phyloP scores from a whole-genome alignment of 2,113 vertebrate species.

The Tympanuchus pallidicinctus region DNA sequence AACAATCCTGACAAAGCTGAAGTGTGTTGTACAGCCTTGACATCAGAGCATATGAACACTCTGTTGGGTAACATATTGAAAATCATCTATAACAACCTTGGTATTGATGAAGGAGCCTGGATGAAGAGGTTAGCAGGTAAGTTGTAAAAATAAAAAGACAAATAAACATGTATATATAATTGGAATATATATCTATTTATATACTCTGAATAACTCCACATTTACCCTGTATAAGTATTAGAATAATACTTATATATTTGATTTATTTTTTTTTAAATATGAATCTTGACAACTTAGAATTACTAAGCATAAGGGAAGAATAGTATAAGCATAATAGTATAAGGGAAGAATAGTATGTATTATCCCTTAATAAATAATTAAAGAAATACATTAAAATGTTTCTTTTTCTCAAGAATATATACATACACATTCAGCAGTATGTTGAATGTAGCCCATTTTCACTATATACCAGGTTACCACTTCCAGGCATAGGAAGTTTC shows the following conservation, averaged over 20 bases:
- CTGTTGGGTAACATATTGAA: conserved; percentile 95
- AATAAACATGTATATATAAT: not conserved
- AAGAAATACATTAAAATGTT: not conserved
- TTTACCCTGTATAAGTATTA: not conserved
- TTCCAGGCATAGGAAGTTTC: not conserved
- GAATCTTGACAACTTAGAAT: not conserved
- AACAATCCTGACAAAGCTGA: conserved; percentile 79
- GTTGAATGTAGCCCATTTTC: not conserved
- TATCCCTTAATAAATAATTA: not conserved
- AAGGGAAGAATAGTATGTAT: not conserved
- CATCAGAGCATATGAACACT: conserved; percentile 94
- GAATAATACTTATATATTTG: not conserved
- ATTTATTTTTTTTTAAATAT: not conserved
- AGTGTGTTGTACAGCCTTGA: conserved; percentile 90
- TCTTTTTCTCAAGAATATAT: not conserved
- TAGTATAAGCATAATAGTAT: too few species aligned
- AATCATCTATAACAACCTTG: conserved; percentile 97
- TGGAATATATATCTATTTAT: not conserved
- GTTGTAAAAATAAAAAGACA: not conserved
- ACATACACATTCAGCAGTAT: not conserved
- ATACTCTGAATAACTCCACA: not conserved
- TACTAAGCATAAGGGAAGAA: not conserved
- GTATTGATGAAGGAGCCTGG: conserved; percentile 95
- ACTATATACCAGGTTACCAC: not conserved
- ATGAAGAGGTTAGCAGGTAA: conserved; percentile 96